Base-by-base conservation (phyloP, 2,888 invertebrate species). In the Caenorhabditis sp. region DNA sequence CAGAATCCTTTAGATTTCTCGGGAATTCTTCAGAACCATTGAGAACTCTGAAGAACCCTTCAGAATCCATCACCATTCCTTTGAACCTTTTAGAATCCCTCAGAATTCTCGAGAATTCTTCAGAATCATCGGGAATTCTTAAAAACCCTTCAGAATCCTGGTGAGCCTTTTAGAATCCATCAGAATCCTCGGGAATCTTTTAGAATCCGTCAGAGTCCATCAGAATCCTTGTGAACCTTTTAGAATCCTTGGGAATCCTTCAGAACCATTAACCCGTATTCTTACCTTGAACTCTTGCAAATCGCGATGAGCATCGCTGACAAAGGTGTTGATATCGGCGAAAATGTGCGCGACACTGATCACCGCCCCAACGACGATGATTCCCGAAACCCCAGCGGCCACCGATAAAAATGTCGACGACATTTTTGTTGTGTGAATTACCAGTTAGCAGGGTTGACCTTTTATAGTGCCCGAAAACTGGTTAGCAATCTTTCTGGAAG, bases 271-370 rank as follows among this genome's bases (percentile, higher is more conserved):
- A n/a, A n/a, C n/a, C n/a, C n/a, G n/a, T n/a, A n/a, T n/a, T n/a
- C n/a, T 31, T 31, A 78, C 78, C 68, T 64, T 62, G 67, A 79
- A 79, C 59, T 77, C 77, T 25, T 63, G 68, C 21, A 79, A 56
- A 43, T 77, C 77, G n/a, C 61, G 62, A n/a, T 62, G 67, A 36
- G 77, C 71, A 62, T 70, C 66, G 53, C 67, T 74, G 53, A 74
- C 68, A 52, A 80, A 80, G 10, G 62, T 67, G 63, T 76, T 71
- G 65, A 80, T 77, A 53, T 80, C 80, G 52, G 65, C 59, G 65
- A 65, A 73, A 52, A 73, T 73, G 52, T 68, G 65, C 54, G 59
- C 61, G 20, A 73, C 73, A 49, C 68, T 65, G 50, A 73, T 53
- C 21, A 73, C 65, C 23, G 68, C 73, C 31, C 73, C 73, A 59